Evolutionary conservation across 2,888 invertebrate species (phyloP).

Genomic region (Ormia ochracea): DNA sequence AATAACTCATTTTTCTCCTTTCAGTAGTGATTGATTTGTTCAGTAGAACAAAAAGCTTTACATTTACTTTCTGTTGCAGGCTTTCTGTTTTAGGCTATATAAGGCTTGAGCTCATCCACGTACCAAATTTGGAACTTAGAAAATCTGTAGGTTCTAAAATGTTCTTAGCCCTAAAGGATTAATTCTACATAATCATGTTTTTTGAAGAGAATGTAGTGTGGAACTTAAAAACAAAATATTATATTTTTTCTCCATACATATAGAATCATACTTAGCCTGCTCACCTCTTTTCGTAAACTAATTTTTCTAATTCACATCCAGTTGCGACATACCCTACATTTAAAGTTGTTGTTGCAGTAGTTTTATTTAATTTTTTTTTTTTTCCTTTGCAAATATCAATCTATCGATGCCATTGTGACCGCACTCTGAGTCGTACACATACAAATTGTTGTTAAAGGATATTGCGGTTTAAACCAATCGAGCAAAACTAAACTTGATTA

Average conservation of each 20-base stretch:
- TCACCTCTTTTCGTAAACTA: not conserved
- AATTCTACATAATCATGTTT: no score
- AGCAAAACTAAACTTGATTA: slow-evolving; percentile 76
- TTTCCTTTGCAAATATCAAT: slow-evolving; percentile 47
- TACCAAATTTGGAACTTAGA: no score
- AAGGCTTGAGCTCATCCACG: no score
- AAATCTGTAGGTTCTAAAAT: no score
- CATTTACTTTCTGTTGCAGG: no score
- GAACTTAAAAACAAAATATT: no score
- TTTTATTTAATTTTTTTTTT: not conserved
- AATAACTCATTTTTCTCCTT: no score
- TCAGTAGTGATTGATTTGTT: no score
- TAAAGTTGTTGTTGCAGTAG: not conserved
- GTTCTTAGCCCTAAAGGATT: no score
- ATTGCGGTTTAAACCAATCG: slow-evolving; percentile 74
- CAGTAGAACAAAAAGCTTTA: no score
- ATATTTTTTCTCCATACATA: not conserved
- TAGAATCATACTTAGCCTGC: not conserved
- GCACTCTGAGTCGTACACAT: slow-evolving; percentile 60
- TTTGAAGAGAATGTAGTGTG: no score
- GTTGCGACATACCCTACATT: slow-evolving; percentile 2
- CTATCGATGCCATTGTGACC: slow-evolving; percentile 60
- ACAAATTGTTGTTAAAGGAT: slow-evolving; percentile 73
- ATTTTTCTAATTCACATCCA: not conserved
- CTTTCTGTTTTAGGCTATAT: no score